Conservation (phyloP, 2,797 vertebrate genomes). For the Sphaeramia orbicularis region DNA sequence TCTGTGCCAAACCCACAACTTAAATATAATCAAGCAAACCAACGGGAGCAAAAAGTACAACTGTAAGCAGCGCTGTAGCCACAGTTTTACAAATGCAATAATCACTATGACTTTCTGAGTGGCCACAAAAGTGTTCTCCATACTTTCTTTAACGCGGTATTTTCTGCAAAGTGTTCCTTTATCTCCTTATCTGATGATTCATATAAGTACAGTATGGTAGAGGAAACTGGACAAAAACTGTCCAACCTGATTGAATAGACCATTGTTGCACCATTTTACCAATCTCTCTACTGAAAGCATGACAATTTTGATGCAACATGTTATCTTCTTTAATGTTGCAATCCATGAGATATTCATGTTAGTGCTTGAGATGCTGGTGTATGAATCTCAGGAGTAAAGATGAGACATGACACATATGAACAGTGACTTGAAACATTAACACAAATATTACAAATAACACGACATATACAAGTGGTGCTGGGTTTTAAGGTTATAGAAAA, state of each 20-base stretch:
- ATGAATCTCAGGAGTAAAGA: neutral
- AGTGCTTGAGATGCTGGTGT: neutral
- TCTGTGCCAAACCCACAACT: slow-evolving; percentile 1
- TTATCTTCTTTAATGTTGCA: neutral
- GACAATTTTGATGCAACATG: neutral
- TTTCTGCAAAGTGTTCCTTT: too few species aligned
- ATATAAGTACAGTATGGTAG: neutral
- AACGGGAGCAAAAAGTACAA: neutral
- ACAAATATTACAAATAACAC: neutral
- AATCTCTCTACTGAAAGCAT: neutral
- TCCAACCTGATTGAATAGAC: too few species aligned
- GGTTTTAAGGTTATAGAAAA: too few species aligned
- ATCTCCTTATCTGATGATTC: too few species aligned
- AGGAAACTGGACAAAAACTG: neutral
- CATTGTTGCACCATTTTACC: neutral
- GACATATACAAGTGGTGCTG: neutral
- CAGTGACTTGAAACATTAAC: slow-evolving; percentile 1
- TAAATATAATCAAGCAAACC: neutral
- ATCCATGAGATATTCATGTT: neutral
- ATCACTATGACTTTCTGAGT: too few species aligned
- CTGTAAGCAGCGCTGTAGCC: too few species aligned
- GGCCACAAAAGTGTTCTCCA: neutral
- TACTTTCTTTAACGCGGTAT: neutral
- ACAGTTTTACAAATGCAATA: neutral
- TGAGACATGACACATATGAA: neutral